These are phyloP conservation scores for Syngnathus typhle DNA, from an alignment of 2,113 vertebrate genomes.

Conservation along the genomic window DNA sequence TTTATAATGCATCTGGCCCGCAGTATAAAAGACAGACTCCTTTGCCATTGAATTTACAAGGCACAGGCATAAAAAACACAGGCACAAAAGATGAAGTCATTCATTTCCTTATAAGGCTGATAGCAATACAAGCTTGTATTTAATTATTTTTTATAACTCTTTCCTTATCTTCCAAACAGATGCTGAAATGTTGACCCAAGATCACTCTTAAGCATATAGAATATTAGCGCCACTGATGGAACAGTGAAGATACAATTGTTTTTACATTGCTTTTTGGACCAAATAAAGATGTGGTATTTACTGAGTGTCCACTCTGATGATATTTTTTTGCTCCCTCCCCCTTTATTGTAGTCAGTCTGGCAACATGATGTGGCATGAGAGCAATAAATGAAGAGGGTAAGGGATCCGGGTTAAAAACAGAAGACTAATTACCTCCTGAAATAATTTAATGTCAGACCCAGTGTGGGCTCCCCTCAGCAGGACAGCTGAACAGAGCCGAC, in stretches of 20 bases:
- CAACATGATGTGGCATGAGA: slow-evolving; percentile 18
- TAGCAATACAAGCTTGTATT: background rate
- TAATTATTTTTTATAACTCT: background rate
- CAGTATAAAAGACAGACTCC: slow-evolving; percentile 29
- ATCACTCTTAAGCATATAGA: background rate
- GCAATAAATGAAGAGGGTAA: slow-evolving; percentile 30
- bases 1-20: slow-evolving; percentile 37
- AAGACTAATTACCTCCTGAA: slow-evolving; percentile 85
- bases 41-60: slow-evolving; percentile 15
- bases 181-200: background rate
- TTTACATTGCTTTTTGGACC: background rate
- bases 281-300: background rate
- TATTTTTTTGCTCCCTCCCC: background rate
- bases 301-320: background rate
- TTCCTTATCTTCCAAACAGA: background rate
- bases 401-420: slow-evolving; percentile 61
- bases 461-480: slow-evolving; percentile 72
- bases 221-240: background rate
- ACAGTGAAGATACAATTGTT: background rate
- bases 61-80: slow-evolving; percentile 14
- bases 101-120: background rate
- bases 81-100: background rate
- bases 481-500: slow-evolving; percentile 75
- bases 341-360: slow-evolving; percentile 9
- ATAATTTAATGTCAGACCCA: slow-evolving; percentile 84